A percentile compares a stretch with the other conserved stretches of the same genome.
Conservation (phyloP, 2,888 invertebrate genomes). For the Xanthia icteritia region DNA sequence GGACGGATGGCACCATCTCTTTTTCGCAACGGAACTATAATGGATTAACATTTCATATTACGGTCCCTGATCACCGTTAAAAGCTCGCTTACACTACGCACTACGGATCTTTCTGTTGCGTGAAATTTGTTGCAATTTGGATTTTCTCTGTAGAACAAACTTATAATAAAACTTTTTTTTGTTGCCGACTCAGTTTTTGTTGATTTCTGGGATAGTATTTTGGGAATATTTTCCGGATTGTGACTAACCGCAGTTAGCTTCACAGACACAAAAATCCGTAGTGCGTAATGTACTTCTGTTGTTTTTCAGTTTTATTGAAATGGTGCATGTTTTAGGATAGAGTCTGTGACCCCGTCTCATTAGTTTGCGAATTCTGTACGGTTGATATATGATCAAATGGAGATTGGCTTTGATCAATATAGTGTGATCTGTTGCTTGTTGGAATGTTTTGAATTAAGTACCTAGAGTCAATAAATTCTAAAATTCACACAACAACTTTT, state of each 20-base stretch:
- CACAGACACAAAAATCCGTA: slow-evolving; percentile 17
- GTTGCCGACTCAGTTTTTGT: no score
- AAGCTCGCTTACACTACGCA: not conserved
- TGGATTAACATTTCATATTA: not conserved
- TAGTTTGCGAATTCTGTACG: slow-evolving; percentile 18
- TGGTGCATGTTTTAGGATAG: not conserved
- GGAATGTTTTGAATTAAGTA: not conserved
- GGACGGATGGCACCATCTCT: no score
- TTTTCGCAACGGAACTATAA: no score
- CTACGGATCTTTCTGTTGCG: not conserved
- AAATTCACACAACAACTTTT: no score
- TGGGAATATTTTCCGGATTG: not conserved
- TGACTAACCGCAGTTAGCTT: slow-evolving; percentile 44
- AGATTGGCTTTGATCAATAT: slow-evolving; percentile 21
- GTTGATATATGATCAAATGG: slow-evolving; percentile 38
- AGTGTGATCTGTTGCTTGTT: not conserved
- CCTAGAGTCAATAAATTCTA: no score
- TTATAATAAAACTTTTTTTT: not conserved
- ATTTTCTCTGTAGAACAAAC: not conserved
- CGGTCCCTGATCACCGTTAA: no score
- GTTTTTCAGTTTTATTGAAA: slow-evolving; percentile 19
- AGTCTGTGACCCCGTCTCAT: slow-evolving; percentile 20
- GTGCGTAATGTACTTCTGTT: not conserved
- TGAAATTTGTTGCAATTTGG: not conserved
- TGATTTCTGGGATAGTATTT: not conserved